Conservation (phyloP, 2,888 invertebrate species). For the Stramonita haemastoma region DNA sequence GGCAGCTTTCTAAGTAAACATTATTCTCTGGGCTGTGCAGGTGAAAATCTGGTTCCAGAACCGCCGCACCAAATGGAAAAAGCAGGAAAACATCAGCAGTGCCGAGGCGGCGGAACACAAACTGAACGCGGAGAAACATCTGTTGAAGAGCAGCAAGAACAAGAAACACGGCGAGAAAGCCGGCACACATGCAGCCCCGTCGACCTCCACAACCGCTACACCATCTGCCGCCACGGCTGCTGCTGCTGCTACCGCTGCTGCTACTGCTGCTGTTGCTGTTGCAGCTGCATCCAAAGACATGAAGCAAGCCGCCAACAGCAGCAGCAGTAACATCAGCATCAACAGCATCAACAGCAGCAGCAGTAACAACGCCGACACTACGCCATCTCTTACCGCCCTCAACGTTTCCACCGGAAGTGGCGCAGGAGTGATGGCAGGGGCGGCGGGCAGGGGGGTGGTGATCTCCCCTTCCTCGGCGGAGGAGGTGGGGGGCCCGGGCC, state of each 20-base stretch:
- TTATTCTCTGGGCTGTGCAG: slow-evolving; percentile 80
- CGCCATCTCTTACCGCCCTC: neutral
- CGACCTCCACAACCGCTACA: slow-evolving; percentile 1
- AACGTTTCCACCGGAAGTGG: slow-evolving; percentile 15
- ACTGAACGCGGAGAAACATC: slow-evolving; percentile 76
- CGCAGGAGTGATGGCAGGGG: neutral
- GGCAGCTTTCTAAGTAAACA: slow-evolving; percentile 38
- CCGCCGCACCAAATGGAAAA: slow-evolving; percentile 90
- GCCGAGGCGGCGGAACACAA: slow-evolving; percentile 92
- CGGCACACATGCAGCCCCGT: neutral
- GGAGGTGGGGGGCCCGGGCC: neutral
- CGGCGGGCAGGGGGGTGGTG: neutral
- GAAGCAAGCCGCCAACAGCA: neutral
- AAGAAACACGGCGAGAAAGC: slow-evolving; percentile 46
- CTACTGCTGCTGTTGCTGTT: neutral
- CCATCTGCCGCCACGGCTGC: neutral
- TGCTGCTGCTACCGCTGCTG: neutral
- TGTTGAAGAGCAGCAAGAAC: slow-evolving; percentile 52
- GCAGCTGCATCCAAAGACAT: slow-evolving; percentile 23
- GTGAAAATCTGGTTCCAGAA: slow-evolving; percentile 96
- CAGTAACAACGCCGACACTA: neutral
- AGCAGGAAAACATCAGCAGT: slow-evolving; percentile 93
- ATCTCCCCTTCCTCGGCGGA: neutral
- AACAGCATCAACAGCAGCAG: neutral
- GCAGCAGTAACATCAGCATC: slow-evolving; percentile 7